Base-by-base conservation (phyloP, 2,888 invertebrate species). In the Diaphora mendica region DNA sequence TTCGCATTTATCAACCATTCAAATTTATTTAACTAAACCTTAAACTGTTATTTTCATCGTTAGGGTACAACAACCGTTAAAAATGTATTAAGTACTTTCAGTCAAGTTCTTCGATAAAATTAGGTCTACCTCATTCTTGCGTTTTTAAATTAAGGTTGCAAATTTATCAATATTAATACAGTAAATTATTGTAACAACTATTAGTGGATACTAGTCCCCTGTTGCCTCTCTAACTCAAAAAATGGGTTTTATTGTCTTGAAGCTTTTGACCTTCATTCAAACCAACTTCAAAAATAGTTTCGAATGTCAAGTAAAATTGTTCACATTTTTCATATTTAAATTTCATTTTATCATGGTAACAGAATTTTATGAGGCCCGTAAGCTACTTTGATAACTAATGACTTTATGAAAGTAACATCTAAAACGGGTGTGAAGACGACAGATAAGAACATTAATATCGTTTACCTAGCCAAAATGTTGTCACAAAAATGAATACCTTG, bases 331-430 rank as follows among this genome's bases (percentile, higher is more conserved):
- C 26, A 17, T 30, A 44, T 42, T 66, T 44, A 26, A 67, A 26
- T 66, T 66, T 66, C 23, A 66, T 30, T 67, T 65, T n/a, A 65
- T 77, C 75, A 82, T 76, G 55, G 42, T 65, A 55, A 73, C 73
- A 84, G 48, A 80, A 74, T 77, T 82, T 78, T 84, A 84, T 77
- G 70, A 74, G 78, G 1, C 55, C 75, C 75, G 39, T 65, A 79
- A 77, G 72, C 73, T 48, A 26, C 35, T 20, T 23, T 64, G 72
- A 73, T 69, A 59, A 73, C 42, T 80, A 71, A 75, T 69, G 68
- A 68, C 48, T 62, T 62, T 66, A 71, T 76, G 76, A 76, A 76
- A 77, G 68, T 70, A 65, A 70, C 35, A 64, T 69, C n/a, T 55
- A 55, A 65, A 73, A 69, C n/a, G n/a, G 42, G 42, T n/a, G n/a